These are phyloP conservation scores for Varecia variegata DNA, from an alignment of 2,797 vertebrate genomes.

Conservation along the genomic window DNA sequence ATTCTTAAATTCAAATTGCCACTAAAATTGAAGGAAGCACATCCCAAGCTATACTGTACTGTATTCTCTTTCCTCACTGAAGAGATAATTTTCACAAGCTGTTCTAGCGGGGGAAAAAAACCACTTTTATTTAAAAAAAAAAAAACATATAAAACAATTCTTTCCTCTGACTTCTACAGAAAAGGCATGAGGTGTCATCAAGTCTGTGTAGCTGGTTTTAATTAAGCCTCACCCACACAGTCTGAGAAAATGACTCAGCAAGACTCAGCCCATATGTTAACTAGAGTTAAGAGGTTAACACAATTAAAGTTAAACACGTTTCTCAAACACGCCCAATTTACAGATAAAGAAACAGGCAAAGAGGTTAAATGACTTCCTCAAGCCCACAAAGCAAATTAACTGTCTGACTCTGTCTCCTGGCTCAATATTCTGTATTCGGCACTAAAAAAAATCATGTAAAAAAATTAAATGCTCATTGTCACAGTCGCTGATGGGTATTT, in stretches of 20 bases:
- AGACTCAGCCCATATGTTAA: slow-evolving; percentile 57
- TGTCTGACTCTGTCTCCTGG: background rate
- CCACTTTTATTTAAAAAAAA: background rate
- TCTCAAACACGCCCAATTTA: slow-evolving; percentile 59
- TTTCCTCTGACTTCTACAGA: slow-evolving; percentile 25
- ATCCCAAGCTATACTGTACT: background rate
- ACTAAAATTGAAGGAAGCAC: background rate
- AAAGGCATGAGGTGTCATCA: slow-evolving; percentile 8
- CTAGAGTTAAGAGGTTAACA: slow-evolving; percentile 63
- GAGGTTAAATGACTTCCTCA: slow-evolving; percentile 47
- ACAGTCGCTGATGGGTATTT: background rate
- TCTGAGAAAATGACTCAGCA: slow-evolving; percentile 75
- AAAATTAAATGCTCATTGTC: background rate
- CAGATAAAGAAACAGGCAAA: slow-evolving; percentile 55
- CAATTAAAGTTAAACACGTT: slow-evolving; percentile 66
- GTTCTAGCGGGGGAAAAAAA: background rate
- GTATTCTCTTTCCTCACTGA: background rate
- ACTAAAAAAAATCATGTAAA: slow-evolving; percentile 24
- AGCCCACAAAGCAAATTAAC: slow-evolving; percentile 59
- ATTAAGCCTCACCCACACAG: slow-evolving; percentile 46
- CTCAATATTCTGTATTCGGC: background rate
- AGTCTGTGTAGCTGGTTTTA: slow-evolving; percentile 49
- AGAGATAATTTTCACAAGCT: background rate
- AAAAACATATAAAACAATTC: background rate
- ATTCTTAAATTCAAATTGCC: slow-evolving; percentile 31